phyloP scores from a whole-genome alignment of 1,140 invertebrate species.

The Drosophila truncata region DNA sequence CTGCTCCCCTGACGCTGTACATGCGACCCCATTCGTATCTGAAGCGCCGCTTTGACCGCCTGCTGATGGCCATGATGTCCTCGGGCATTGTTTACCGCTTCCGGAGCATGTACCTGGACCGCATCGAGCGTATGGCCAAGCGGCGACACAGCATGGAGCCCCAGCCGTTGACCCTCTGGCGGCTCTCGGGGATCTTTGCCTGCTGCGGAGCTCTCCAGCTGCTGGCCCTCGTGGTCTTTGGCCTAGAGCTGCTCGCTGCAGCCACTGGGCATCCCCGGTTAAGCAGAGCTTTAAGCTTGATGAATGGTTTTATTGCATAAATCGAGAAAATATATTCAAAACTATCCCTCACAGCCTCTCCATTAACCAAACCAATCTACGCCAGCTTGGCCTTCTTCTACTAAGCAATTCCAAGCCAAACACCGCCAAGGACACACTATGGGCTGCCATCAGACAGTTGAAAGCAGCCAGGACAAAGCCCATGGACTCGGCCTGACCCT shows the following conservation, averaged over 20 bases:
- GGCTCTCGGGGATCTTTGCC: constrained; percentile 61
- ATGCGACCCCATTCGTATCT: constrained; percentile 77
- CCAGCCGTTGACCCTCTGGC: constrained; percentile 40
- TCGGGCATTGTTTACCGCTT: constrained; percentile 62
- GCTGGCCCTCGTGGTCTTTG: constrained; percentile 54
- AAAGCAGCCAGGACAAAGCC: constrained; percentile 50
- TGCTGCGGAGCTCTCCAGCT: constrained; percentile 34
- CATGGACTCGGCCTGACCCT: constrained; percentile 47
- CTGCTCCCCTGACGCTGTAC: constrained; percentile 69
- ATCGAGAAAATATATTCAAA: neutral
- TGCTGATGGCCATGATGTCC: constrained; percentile 69
- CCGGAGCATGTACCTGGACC: constrained; percentile 58
- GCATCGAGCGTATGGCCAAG: constrained; percentile 39
- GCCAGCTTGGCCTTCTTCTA: neutral
- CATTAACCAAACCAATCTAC: constrained; percentile 14
- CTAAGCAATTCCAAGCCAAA: constrained; percentile 49
- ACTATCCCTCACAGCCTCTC: neutral
- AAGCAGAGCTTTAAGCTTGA: constrained; percentile 16
- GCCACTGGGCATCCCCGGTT: constrained; percentile 6
- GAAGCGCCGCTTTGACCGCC: constrained; percentile 44
- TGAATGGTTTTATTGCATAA: constrained; percentile 42
- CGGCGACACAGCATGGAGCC: constrained; percentile 41
- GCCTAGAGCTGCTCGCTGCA: constrained; percentile 38
- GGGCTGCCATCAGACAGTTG: constrained; percentile 34
- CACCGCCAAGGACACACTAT: constrained; percentile 13